Evolutionary conservation across 2,797 vertebrate species (phyloP).

Genomic region (Limosa lapponica): DNA sequence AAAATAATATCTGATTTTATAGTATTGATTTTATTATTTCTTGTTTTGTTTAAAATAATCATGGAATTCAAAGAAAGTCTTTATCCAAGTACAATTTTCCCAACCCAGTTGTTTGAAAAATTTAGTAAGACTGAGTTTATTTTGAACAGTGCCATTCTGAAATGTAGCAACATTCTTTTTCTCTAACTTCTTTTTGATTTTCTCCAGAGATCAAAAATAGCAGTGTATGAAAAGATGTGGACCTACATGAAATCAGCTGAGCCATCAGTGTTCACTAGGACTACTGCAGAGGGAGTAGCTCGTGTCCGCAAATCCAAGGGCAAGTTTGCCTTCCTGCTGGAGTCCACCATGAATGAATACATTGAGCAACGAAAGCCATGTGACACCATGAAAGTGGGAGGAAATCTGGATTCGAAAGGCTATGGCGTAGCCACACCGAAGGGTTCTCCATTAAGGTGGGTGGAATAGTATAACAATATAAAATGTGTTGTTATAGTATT

Average conservation of each 20-base stretch:
- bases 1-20: background rate
- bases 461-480: conserved; percentile 99
- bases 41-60: background rate
- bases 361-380: conserved; percentile 99
- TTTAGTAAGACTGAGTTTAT: background rate
- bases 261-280: conserved; percentile 97
- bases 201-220: conserved; percentile 97
- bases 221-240: conserved; percentile 99
- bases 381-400: conserved; percentile 99
- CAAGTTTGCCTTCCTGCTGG: conserved; percentile 98
- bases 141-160: background rate
- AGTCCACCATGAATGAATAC: conserved; percentile 99
- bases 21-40: background rate
- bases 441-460: conserved; percentile 99
- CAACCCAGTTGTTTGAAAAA: background rate
- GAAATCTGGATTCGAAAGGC: conserved; percentile 99
- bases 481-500: conserved; percentile 98
- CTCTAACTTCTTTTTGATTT: conserved; percentile 76
- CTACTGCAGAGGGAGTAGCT: conserved; percentile 95
- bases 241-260: conserved; percentile 99
- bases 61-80: background rate
- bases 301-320: conserved; percentile 98
- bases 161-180: conserved; percentile 4
- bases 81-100: background rate
- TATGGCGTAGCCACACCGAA: conserved; percentile 98